Conservation (phyloP, 2,113 vertebrate species). For the Tenrec ecaudatus region DNA sequence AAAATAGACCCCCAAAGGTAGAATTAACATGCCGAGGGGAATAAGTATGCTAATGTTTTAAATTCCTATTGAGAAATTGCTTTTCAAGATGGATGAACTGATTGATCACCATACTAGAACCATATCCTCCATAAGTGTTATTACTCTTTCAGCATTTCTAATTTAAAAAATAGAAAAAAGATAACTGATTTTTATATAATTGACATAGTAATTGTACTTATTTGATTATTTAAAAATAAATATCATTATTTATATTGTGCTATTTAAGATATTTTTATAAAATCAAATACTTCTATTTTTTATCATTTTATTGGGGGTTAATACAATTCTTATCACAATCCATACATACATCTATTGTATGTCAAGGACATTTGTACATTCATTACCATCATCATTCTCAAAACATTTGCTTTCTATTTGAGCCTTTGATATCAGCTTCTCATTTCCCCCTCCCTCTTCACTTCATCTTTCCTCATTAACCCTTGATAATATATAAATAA, state of each 20-base stretch:
- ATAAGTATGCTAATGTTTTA: conserved; percentile 28
- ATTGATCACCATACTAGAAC: not conserved
- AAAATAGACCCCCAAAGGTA: not conserved
- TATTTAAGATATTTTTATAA: conserved; percentile 40
- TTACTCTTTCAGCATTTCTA: conserved; percentile 61
- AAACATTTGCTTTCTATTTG: no score
- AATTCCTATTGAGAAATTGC: conserved; percentile 34
- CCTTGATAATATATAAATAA: no score
- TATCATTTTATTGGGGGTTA: no score
- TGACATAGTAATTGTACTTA: conserved; percentile 53
- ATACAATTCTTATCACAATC: no score
- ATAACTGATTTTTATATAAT: not conserved
- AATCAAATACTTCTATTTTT: conserved; percentile 28
- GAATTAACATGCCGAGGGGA: not conserved
- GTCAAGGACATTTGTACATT: no score
- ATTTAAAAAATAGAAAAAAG: conserved; percentile 54
- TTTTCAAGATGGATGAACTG: not conserved
- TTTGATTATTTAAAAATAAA: conserved; percentile 39
- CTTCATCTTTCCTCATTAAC: no score
- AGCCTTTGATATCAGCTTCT: no score
- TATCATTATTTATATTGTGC: conserved; percentile 36
- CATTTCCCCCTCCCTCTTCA: no score
- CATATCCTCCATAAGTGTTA: conserved; percentile 31
- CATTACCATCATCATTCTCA: no score
- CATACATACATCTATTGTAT: no score